Base-by-base conservation (phyloP, 2,113 vertebrate genomes). In the Hymenochirus boettgeri region DNA sequence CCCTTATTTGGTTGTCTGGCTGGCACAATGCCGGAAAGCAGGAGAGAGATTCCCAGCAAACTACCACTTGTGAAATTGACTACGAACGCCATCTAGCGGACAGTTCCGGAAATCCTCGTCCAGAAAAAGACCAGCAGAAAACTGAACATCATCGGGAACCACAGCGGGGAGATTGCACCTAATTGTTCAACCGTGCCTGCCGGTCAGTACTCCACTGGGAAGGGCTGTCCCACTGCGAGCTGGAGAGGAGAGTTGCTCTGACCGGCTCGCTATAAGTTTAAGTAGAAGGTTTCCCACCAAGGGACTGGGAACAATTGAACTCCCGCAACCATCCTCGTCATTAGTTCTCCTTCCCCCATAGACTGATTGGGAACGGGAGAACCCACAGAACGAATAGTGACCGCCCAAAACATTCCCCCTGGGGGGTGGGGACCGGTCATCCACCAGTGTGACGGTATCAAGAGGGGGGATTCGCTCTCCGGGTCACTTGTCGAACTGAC, bases 41-140 rank as follows among this genome's bases (percentile, higher is more conserved):
- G n/a, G n/a, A n/a, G n/a, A n/a, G n/a, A 29, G 57, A 66, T 70
- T 79, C 72, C 62, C 71, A 57, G 52, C n/a, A n/a, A 2, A 58
- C 22, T 42, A 26, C 45, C 12, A 17, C 7, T 57, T 65, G 73
- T 72, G 79, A 82, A 97, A 96, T 88, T 95, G 92, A 92, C 88
- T 88, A 90, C 78, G 90, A 85, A 91, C 97, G 95, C 95, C 95
- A 96, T 92, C 95, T 98, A 96, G 94, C 87, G 95, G 94, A 92
- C 91, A 82, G 85, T 88, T 85, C 78, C 81, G 52, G 77, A 51
- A 72, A 50, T 50, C 23, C 65, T 51, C 26, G 46, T 3, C 29
- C 7, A 9, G 22, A 31, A 35, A 33, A 19, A n/a, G n/a, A n/a
- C n/a, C n/a, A n/a, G n/a, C n/a, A n/a, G n/a, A n/a, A n/a, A 18